These are phyloP conservation scores for Adelges cooleyi DNA, from an alignment of 1,140 invertebrate species.

Conservation along the genomic window DNA sequence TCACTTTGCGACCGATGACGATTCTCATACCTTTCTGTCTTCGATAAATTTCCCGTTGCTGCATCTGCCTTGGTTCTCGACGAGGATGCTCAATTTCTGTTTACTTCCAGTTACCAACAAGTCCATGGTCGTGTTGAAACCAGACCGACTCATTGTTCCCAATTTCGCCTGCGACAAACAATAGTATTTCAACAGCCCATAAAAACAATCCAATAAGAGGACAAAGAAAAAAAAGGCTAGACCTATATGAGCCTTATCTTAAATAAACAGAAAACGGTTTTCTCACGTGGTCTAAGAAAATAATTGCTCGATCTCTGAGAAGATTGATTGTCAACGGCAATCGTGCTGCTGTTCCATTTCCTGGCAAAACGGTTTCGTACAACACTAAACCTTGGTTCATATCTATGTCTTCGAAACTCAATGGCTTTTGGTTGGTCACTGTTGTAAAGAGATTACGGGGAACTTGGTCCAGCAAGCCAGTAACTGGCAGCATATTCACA, in stretches of 20 bases:
- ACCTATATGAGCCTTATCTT: too few relatives aligned
- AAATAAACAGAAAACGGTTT: slow-evolving; percentile 36
- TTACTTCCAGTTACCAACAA: not conserved
- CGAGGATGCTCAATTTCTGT: not conserved
- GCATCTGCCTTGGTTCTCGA: slow-evolving; percentile 16
- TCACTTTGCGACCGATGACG: too few relatives aligned
- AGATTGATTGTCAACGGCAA: slow-evolving; percentile 17
- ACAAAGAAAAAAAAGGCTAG: too few relatives aligned
- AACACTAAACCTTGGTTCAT: slow-evolving; percentile 54
- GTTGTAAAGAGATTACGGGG: not conserved
- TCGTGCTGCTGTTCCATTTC: slow-evolving; percentile 41
- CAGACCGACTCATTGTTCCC: not conserved
- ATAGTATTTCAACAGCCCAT: too few relatives aligned
- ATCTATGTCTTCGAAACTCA: slow-evolving; percentile 50
- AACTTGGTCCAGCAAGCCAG: slow-evolving; percentile 38
- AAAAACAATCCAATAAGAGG: too few relatives aligned
- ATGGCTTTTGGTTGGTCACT: slow-evolving; percentile 32
- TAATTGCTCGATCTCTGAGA: slow-evolving; percentile 54
- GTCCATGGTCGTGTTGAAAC: not conserved
- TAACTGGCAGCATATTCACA: slow-evolving; percentile 42
- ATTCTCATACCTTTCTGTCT: slow-evolving; percentile 50
- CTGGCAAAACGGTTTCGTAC: slow-evolving; percentile 52
- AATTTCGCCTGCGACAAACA: not conserved
- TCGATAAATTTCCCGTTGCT: slow-evolving; percentile 53
- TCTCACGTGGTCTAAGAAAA: slow-evolving; percentile 59